Evolutionary conservation across 92 coral and sea anemone genomes (phyloP).

Genomic region (Pocillopora grandis): DNA sequence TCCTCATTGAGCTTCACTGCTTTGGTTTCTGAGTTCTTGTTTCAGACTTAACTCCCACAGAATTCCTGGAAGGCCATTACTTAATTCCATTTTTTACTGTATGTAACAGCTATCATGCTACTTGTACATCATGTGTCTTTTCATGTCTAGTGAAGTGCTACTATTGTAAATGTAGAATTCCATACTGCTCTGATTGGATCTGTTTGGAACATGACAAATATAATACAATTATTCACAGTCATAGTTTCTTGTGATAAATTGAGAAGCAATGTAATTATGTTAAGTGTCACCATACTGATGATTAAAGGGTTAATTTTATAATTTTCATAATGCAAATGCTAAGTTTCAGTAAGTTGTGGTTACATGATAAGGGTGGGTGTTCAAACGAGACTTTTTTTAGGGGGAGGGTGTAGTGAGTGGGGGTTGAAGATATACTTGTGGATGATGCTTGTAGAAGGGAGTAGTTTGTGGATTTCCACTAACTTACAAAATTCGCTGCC

Average conservation of each 20-base stretch:
- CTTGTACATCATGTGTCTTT: constrained; percentile 18
- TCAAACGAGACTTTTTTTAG: background rate
- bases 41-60: background rate
- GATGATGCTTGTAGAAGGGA: constrained; percentile 16
- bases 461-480: constrained; percentile 18
- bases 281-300: constrained; percentile 2
- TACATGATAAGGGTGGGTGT: background rate
- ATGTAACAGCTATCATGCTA: constrained; percentile 12
- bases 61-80: background rate
- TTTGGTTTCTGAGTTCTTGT: constrained; percentile 15
- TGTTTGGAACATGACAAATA: constrained; percentile 13
- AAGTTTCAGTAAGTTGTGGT: constrained; percentile 8
- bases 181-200: constrained; percentile 18
- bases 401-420: constrained; percentile 19
- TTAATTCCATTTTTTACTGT: background rate
- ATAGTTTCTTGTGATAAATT: background rate
- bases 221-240: constrained; percentile 7
- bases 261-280: background rate
- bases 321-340: background rate
- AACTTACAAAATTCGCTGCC: background rate
- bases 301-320: constrained; percentile 10
- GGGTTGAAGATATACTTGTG: constrained; percentile 14
- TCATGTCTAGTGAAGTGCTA: constrained; percentile 3
- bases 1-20: background rate
- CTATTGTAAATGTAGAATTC: constrained; percentile 6